A percentile compares a stretch with the other conserved stretches of the same genome.
phyloP scores from a whole-genome alignment of 2,888 invertebrate genomes.

The Allolobophora icterica region DNA sequence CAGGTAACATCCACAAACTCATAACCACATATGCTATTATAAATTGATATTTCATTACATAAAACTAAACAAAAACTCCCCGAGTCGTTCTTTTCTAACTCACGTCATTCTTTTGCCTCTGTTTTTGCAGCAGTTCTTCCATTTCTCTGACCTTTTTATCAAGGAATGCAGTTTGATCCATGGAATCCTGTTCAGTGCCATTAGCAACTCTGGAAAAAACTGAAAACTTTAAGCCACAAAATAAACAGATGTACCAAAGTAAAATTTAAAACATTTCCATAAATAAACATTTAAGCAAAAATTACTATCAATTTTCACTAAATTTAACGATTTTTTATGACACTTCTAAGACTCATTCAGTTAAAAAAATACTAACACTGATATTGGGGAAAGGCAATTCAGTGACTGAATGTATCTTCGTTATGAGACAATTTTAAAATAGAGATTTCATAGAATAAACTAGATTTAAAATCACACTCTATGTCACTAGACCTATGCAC shows the following conservation, averaged over 20 bases:
- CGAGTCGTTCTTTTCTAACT: neutral
- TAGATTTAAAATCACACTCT: too few species aligned
- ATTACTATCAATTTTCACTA: neutral
- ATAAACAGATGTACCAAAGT: neutral
- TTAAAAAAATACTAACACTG: too few species aligned
- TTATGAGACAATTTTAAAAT: too few species aligned
- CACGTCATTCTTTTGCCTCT: slow-evolving; percentile 22
- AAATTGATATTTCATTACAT: too few species aligned
- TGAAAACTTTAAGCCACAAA: neutral
- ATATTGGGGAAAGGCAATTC: neutral
- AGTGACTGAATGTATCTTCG: too few species aligned
- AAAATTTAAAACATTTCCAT: neutral
- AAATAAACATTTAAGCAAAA: neutral
- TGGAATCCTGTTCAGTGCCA: neutral
- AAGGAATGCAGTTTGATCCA: neutral
- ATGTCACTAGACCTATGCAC: too few species aligned
- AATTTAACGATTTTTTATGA: neutral
- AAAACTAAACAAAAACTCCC: neutral
- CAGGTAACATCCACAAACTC: neutral
- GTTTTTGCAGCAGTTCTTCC: slow-evolving; percentile 6
- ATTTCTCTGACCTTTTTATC: neutral
- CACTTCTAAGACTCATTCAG: neutral
- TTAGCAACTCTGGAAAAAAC: neutral
- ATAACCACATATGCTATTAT: neutral
- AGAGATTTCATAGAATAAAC: too few species aligned